Evolutionary conservation across 2,113 vertebrate genomes (phyloP), one percentile per base, ranked within the genome.

Genomic region (Podarcis muralis): DNA sequence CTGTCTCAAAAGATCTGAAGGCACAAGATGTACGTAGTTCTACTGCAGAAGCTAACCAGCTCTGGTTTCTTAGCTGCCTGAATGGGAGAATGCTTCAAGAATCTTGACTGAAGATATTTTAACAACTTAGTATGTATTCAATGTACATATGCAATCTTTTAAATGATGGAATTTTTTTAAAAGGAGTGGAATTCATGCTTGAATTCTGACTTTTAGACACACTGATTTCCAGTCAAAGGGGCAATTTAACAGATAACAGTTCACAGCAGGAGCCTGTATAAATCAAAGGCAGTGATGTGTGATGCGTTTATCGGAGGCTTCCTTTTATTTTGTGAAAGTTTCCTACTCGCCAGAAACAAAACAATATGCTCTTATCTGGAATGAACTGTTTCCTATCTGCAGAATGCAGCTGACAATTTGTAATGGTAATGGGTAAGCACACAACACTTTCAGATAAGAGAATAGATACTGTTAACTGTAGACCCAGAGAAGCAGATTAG

Each of bases 341-440:
- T 0, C 32, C 76, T 87, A 90, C 84, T 88, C 91, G 43, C 75
- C 57, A 80, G 62, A 92, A 89, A 86, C 43, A 3, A 94, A 90
- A 87, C 35, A 5, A 20, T 37, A 37, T 35, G 74, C 35, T 75
- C 32, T 75, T 6, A 37, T 6, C 8, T 27, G 25, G 66, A 77
- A n/a, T 82, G 83, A 65, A 81, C 43, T 68, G 9, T 40, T 93
- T 78, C 89, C n/a, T 74, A 83, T 89, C 6, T 53, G 71, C 35
- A 40, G 62, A 80, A 89, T 23, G 16, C 59, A 18, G 16, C 59
- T 62, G 59, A 62, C 13, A 62, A 20, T 62, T 62, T 20, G 13
- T 62, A 62, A 62, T 15, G 18, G 59, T 18, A 62, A 62, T 62
- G 59, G 59, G 18, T 62, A 20, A 62, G 59, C 15, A 62, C 59